phyloP scores from a whole-genome alignment of 2,888 invertebrate genomes.

The Drosophila monieri region DNA sequence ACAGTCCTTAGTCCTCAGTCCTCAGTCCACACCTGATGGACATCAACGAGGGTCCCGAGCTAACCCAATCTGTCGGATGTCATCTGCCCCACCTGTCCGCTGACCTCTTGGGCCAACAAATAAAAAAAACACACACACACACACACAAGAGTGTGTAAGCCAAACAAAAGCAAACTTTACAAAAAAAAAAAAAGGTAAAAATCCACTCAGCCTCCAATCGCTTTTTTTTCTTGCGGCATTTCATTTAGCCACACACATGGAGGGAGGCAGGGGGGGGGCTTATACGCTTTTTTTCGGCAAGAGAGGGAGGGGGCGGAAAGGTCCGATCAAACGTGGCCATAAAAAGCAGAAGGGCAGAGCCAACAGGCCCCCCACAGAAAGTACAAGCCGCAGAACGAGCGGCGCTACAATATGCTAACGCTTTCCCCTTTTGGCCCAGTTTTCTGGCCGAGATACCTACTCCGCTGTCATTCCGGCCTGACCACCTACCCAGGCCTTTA shows the following conservation, averaged over 20 bases:
- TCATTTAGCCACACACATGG: constrained; percentile 43
- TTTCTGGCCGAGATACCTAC: not conserved
- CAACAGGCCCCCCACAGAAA: not conserved
- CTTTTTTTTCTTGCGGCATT: constrained; percentile 46
- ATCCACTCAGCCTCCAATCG: constrained; percentile 37
- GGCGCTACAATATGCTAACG: constrained; percentile 69
- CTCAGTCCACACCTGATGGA: constrained; percentile 18
- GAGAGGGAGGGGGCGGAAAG: not conserved
- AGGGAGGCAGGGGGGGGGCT: not conserved
- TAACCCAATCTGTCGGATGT: constrained; percentile 45
- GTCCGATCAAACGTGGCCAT: constrained; percentile 38
- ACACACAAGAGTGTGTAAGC: not conserved
- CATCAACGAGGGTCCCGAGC: constrained; percentile 10
- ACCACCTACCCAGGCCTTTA: constrained; percentile 46
- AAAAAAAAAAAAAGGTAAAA: constrained; percentile 29
- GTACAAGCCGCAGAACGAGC: constrained; percentile 71
- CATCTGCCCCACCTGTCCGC: constrained; percentile 40
- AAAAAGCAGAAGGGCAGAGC: constrained; percentile 33
- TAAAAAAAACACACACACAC: constrained; percentile 1
- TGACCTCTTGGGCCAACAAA: constrained; percentile 23
- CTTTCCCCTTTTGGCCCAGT: not conserved
- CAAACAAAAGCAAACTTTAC: constrained; percentile 4
- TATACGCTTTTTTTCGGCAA: not conserved
- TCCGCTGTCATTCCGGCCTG: not conserved
- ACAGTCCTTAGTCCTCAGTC: no score